Base-by-base conservation (phyloP, 2,888 invertebrate genomes). In the Cinara cedri region DNA sequence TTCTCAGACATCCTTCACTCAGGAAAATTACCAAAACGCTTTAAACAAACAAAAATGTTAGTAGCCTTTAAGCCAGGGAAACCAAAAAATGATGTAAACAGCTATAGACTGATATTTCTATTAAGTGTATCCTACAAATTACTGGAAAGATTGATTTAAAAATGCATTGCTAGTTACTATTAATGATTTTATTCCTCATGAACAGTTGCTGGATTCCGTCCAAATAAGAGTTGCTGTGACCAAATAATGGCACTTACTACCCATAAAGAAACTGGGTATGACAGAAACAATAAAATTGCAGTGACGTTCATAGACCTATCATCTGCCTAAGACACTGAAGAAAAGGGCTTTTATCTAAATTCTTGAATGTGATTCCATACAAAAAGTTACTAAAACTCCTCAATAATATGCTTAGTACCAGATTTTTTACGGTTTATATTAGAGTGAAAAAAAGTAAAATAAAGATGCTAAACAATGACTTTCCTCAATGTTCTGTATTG, bases 141-240 rank as follows among this genome's bases (percentile, higher is more conserved):
- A 42, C 44, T 74, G 44, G 62, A 74, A 62, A 55, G 66, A 55
- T 54, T 66, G 26, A 51, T 55, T 3, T 42, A 54, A 14, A 66
- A 76, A 19, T 34, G 54, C n/a, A n/a, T n/a, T n/a, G n/a, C n/a
- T n/a, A n/a, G n/a, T n/a, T n/a, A n/a, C n/a, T n/a, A n/a, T n/a
- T n/a, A n/a, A n/a, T n/a, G n/a, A n/a, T n/a, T n/a, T n/a, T n/a
- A n/a, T n/a, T n/a, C n/a, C n/a, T n/a, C n/a, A 42, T 42, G 76
- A 76, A 54, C 76, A 66, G 19, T n/a, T n/a, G 54, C 76, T 65
- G 76, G 66, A 10, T 76, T 76, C 42, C 42, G 42, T 19, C 65
- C 51, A 13, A 42, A 26, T 44, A 66, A 57, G 51, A 66, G 55
- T 65, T 66, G 51, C 65, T 51, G 19, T 49, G 78, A 68, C 42